Evolutionary conservation across 2,113 vertebrate species (phyloP).

Genomic region (Ammodytes dubius): DNA sequence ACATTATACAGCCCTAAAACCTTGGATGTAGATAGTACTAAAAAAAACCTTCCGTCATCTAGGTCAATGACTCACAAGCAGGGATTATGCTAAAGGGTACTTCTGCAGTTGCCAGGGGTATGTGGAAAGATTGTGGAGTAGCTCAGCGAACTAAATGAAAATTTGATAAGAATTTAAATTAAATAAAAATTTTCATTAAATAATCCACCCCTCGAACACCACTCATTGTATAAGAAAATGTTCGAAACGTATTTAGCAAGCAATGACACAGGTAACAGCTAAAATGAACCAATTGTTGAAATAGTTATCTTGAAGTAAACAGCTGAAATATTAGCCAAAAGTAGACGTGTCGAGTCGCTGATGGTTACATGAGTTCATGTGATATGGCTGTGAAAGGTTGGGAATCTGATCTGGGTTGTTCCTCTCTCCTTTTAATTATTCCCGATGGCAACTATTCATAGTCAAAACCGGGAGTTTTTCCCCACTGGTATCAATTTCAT

Average conservation of each 20-base stretch:
- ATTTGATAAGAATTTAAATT: neutral
- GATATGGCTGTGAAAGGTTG: neutral
- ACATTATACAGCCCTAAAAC: neutral
- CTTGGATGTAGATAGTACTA: neutral
- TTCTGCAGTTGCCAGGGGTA: neutral
- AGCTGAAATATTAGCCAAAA: too few species aligned
- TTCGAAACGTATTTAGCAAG: neutral
- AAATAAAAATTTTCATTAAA: neutral
- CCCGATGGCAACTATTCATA: neutral
- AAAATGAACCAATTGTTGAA: neutral
- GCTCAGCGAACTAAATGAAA: neutral
- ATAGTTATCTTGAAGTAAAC: neutral
- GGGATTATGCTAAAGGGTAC: neutral
- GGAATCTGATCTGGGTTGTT: neutral
- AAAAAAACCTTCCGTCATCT: neutral
- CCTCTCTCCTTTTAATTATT: neutral
- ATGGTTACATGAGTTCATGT: constrained; percentile 7
- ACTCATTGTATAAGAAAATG: neutral
- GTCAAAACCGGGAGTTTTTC: neutral
- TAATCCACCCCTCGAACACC: neutral
- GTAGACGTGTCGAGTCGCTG: neutral
- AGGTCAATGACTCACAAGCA: constrained; percentile 4
- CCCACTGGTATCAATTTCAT: neutral
- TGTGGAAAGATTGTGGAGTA: neutral
- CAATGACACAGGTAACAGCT: neutral